These are phyloP conservation scores for Heliconius congener DNA, from an alignment of 1,140 invertebrate species.

Conservation along the genomic window DNA sequence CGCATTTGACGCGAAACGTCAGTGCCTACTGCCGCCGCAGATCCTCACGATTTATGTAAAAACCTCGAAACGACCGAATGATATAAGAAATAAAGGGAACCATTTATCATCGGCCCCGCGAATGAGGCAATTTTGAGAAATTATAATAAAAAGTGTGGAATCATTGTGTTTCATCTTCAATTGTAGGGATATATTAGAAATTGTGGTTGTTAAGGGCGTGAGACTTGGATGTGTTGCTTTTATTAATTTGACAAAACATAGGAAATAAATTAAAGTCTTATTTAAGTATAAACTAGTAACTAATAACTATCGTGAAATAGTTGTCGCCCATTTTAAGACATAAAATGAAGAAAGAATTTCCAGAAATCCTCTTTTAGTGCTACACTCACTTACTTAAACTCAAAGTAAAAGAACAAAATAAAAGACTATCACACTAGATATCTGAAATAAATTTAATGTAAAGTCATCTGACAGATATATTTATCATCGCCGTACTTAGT, in stretches of 20 bases:
- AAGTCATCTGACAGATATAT: no score
- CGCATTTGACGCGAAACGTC: neutral
- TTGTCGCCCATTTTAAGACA: no score
- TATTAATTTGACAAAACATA: neutral
- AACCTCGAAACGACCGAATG: slow-evolving; percentile 2
- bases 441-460: no score
- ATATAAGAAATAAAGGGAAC: slow-evolving; percentile 7
- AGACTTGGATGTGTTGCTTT: neutral
- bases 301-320: no score
- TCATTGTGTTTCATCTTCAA: slow-evolving; percentile 1
- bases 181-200: neutral
- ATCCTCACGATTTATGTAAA: slow-evolving; percentile 5
- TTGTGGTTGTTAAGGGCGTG: neutral
- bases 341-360: no score
- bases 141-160: slow-evolving; percentile 12
- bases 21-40: neutral
- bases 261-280: neutral
- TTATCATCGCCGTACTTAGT: no score
- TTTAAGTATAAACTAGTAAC: no score
- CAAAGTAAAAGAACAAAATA: no score
- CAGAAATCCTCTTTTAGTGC: no score
- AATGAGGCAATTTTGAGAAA: slow-evolving; percentile 11
- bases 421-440: no score
- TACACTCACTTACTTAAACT: no score
- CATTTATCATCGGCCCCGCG: slow-evolving; percentile 2